Evolutionary conservation across 2,888 invertebrate genomes (phyloP).

Genomic region (Tenthredo distinguenda): DNA sequence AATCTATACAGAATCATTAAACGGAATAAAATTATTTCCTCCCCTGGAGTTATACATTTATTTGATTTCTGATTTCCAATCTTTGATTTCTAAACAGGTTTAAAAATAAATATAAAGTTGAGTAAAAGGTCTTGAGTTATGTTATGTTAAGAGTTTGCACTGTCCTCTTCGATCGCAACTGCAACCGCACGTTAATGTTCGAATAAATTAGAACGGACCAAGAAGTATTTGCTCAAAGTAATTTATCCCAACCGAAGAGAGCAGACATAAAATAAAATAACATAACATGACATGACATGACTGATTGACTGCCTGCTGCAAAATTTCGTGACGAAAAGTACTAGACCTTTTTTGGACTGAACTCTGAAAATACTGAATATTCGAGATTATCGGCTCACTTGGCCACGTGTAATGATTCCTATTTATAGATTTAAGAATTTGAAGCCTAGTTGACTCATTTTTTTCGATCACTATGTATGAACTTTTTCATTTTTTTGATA

Average conservation of each 20-base stretch:
- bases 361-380: not conserved
- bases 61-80: not conserved
- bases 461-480: not conserved
- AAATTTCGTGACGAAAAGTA: not conserved
- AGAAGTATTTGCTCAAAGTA: constrained; percentile 17
- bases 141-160: not conserved
- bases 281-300: not conserved
- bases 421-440: not conserved
- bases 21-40: not conserved
- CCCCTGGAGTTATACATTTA: not conserved
- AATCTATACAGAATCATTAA: not conserved
- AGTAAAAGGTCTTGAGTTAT: not conserved
- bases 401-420: not conserved
- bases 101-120: not conserved
- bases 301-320: not conserved
- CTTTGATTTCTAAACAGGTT: not conserved
- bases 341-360: not conserved
- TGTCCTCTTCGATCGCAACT: not conserved
- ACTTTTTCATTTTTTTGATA: not conserved
- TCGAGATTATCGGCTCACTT: not conserved
- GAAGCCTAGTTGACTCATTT: not conserved
- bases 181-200: not conserved
- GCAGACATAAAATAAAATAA: not conserved
- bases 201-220: constrained; percentile 26
- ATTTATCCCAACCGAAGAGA: not conserved